Evolutionary conservation across 1,140 invertebrate species (phyloP).

Genomic region (Luehdorfia chinensis): DNA sequence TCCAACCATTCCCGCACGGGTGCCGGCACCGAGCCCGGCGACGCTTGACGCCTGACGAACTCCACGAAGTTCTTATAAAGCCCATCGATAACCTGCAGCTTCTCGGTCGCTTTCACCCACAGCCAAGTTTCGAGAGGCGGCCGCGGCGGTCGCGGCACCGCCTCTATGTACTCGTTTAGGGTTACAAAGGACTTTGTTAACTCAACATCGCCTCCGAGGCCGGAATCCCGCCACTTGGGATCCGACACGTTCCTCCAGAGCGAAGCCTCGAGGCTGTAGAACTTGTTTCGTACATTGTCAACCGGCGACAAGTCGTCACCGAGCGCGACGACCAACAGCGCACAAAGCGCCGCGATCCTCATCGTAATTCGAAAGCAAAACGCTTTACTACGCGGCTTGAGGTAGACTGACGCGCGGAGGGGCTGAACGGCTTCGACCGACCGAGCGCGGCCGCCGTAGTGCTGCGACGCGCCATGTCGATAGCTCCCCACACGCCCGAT

Average conservation of each 20-base stretch:
- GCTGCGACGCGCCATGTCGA: conserved; percentile 20
- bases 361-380: conserved; percentile 36
- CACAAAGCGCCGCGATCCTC: conserved; percentile 49
- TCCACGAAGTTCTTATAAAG: conserved; percentile 79
- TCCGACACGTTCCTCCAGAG: conserved; percentile 72
- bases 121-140: conserved; percentile 75
- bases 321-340: conserved; percentile 45
- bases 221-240: conserved; percentile 59
- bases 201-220: conserved; percentile 68
- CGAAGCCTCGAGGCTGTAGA: conserved; percentile 73
- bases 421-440: conserved; percentile 33
- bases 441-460: conserved; percentile 42
- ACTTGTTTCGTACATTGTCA: conserved; percentile 77
- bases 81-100: conserved; percentile 76
- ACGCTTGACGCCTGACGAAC: conserved; percentile 76
- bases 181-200: conserved; percentile 77
- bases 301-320: conserved; percentile 53
- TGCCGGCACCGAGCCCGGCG: conserved; percentile 61
- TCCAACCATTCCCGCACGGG: conserved; percentile 79
- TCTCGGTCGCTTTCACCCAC: conserved; percentile 75
- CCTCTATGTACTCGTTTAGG: conserved; percentile 74
- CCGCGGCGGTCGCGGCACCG: conserved; percentile 53
- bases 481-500: background rate
- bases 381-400: conserved; percentile 39
- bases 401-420: conserved; percentile 47